Evolutionary conservation across 1,140 invertebrate genomes (phyloP).

Genomic region (Leptoteleia sp.): DNA sequence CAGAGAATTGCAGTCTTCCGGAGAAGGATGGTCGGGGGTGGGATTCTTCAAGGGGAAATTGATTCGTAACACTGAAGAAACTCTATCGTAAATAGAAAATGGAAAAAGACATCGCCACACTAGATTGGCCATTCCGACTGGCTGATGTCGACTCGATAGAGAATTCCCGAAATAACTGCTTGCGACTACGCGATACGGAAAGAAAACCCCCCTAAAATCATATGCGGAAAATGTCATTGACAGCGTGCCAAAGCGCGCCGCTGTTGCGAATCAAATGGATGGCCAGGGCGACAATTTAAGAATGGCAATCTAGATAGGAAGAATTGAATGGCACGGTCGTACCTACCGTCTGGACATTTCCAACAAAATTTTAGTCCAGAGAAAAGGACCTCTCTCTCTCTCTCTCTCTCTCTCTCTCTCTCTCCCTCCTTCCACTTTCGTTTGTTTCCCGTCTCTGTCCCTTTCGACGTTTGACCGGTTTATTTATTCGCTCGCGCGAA

Average conservation of each 20-base stretch:
- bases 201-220: slow-evolving; percentile 12
- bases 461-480: too few relatives aligned
- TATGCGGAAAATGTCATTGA: slow-evolving; percentile 32
- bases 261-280: slow-evolving; percentile 8
- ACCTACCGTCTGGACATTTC: slow-evolving; percentile 5
- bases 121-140: slow-evolving; percentile 41
- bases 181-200: background rate
- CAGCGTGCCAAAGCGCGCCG: slow-evolving; percentile 6
- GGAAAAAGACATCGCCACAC: slow-evolving; percentile 39
- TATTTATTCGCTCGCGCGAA: too few relatives aligned
- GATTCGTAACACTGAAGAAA: slow-evolving; percentile 56
- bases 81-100: slow-evolving; percentile 54
- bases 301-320: slow-evolving; percentile 17
- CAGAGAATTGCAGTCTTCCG: slow-evolving; percentile 38
- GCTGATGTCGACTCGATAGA: slow-evolving; percentile 22
- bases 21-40: slow-evolving; percentile 44
- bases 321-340: slow-evolving; percentile 10
- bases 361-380: slow-evolving; percentile 4
- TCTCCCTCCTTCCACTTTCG: too few relatives aligned
- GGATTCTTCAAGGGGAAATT: slow-evolving; percentile 51
- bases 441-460: too few relatives aligned
- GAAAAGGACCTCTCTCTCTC: background rate
- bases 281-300: slow-evolving; percentile 12
- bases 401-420: too few relatives aligned
- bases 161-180: slow-evolving; percentile 26